A percentile compares a stretch with the other conserved stretches of the same genome.
Conservation (phyloP, 2,888 invertebrate species). For the Cancer borealis region DNA sequence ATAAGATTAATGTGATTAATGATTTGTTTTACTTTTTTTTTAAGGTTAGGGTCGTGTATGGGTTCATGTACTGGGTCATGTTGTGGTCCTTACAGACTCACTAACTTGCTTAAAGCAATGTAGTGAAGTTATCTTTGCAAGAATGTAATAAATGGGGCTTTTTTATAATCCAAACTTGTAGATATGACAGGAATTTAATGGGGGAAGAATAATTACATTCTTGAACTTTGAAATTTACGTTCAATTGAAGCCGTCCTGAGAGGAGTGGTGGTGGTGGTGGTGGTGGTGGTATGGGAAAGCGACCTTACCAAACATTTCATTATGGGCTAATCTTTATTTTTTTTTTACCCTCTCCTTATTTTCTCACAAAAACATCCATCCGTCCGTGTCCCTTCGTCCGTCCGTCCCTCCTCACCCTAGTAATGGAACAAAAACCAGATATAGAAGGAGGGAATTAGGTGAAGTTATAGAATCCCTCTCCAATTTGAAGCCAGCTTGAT, state of each 20-base stretch:
- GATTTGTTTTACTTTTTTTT: not conserved
- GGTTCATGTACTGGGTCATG: not conserved
- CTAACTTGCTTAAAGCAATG: too few species aligned
- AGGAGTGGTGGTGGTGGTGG: not conserved
- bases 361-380: not conserved
- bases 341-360: not conserved
- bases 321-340: not conserved
- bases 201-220: not conserved
- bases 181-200: not conserved
- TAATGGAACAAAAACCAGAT: not conserved
- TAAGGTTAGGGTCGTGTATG: not conserved
- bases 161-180: not conserved
- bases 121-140: not conserved
- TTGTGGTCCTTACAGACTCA: too few species aligned
- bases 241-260: not conserved
- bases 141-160: not conserved
- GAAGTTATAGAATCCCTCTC: not conserved
- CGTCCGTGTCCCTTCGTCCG: not conserved
- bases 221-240: not conserved
- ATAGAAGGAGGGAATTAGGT: not conserved
- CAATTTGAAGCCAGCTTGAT: not conserved
- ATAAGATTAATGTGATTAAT: not conserved
- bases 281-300: not conserved
- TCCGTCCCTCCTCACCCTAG: not conserved
- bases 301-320: not conserved